Evolutionary conservation across 2,797 vertebrate genomes (phyloP).

Genomic region (Kryptopterus vitreolus): DNA sequence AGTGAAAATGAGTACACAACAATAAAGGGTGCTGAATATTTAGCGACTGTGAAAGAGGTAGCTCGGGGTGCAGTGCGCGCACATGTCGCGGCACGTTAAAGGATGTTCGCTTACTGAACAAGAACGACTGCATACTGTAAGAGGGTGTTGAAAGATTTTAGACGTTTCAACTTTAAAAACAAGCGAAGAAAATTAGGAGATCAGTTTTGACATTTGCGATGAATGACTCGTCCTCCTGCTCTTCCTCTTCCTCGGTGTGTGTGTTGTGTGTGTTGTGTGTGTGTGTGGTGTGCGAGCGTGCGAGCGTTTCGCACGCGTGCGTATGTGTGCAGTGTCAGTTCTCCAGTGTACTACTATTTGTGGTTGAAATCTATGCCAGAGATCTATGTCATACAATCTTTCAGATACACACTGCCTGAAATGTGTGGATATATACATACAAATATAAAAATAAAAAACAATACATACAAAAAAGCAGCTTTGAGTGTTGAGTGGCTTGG

Average conservation of each 20-base stretch:
- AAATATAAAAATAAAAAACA: slow-evolving; percentile 54
- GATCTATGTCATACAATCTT: slow-evolving; percentile 72
- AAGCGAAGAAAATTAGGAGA: slow-evolving; percentile 1
- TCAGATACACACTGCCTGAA: slow-evolving; percentile 70
- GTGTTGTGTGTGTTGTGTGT: slow-evolving; percentile 47
- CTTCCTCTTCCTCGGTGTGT: slow-evolving; percentile 66
- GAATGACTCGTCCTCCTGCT: slow-evolving; percentile 66
- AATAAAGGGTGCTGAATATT: slow-evolving; percentile 1
- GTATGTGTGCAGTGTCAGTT: slow-evolving; percentile 64
- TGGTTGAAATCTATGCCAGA: slow-evolving; percentile 71
- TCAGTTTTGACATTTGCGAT: slow-evolving; percentile 56
- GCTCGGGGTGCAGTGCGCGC: slow-evolving; percentile 5
- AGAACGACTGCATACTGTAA: slow-evolving; percentile 4
- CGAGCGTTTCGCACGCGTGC: no score
- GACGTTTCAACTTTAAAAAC: neutral
- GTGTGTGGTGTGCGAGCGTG: slow-evolving; percentile 55
- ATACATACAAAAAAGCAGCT: slow-evolving; percentile 68
- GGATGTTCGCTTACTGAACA: slow-evolving; percentile 15
- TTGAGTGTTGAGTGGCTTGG: neutral
- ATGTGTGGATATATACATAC: slow-evolving; percentile 73
- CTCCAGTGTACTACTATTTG: slow-evolving; percentile 69
- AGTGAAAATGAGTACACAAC: neutral
- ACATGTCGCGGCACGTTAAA: slow-evolving; percentile 13
- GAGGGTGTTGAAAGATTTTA: slow-evolving; percentile 22
- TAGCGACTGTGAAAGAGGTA: neutral